Percentiles rank a stretch among this genome's conserved stretches.
Evolutionary conservation across 2,888 invertebrate genomes (phyloP).

Genomic region (Mylabris sibirica): DNA sequence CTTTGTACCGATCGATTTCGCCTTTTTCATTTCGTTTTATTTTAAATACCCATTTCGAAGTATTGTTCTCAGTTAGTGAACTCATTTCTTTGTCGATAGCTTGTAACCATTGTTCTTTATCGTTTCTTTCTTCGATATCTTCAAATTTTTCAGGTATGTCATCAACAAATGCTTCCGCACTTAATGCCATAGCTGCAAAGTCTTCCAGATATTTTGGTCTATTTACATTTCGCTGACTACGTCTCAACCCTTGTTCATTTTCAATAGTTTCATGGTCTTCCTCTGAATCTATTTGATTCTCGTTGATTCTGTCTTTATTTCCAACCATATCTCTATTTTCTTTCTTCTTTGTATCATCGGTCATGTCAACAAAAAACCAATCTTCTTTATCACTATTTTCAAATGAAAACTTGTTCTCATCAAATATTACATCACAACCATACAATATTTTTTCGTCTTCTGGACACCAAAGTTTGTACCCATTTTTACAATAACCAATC

Average conservation of each 20-base stretch:
- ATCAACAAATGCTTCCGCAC: constrained; percentile 30
- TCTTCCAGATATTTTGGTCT: constrained; percentile 13
- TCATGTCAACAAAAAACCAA: not conserved
- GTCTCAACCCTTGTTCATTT: not conserved
- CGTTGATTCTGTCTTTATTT: not conserved
- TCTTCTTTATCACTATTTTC: not conserved
- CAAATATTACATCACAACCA: constrained; percentile 41
- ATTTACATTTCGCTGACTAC: constrained; percentile 1
- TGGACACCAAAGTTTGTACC: constrained; percentile 40
- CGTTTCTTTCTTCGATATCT: constrained; percentile 24
- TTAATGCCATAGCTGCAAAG: constrained; percentile 19
- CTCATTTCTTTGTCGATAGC: constrained; percentile 39
- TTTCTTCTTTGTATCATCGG: not conserved
- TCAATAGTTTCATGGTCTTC: not conserved
- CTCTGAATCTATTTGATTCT: constrained; percentile 8
- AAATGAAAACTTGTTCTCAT: constrained; percentile 28
- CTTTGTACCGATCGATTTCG: constrained; percentile 36
- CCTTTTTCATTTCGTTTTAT: constrained; percentile 35
- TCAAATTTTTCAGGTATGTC: constrained; percentile 27
- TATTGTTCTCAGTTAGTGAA: constrained; percentile 32
- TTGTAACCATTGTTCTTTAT: constrained; percentile 31
- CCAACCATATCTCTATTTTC: not conserved
- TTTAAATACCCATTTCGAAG: constrained; percentile 34
- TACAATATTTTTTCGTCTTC: constrained; percentile 28
- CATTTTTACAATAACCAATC: constrained; percentile 33